Evolutionary conservation across 2,113 vertebrate species (phyloP).

Genomic region (Gymnorhina tibicen): DNA sequence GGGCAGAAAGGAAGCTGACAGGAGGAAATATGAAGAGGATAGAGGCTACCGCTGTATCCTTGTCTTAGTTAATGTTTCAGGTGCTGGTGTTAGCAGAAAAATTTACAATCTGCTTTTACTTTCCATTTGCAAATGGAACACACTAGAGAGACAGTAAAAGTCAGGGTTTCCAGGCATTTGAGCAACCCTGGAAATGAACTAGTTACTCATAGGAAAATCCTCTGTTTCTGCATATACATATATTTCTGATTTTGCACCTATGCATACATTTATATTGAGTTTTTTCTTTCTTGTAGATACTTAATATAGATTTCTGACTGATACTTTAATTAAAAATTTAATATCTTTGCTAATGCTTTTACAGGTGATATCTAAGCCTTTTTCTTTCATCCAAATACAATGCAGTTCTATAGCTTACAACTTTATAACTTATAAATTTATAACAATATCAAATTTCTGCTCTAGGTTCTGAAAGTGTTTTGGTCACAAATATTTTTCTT

Average conservation of each 20-base stretch:
- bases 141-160: background rate
- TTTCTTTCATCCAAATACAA: background rate
- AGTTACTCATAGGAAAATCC: background rate
- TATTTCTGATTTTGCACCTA: background rate
- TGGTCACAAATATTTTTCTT: background rate
- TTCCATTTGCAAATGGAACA: background rate
- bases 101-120: background rate
- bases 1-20: background rate
- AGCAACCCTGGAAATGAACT: background rate
- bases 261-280: background rate
- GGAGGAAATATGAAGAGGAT: background rate
- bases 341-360: background rate
- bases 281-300: background rate
- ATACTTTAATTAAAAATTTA: background rate
- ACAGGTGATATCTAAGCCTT: background rate
- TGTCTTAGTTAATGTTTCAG: background rate
- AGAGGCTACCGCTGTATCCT: background rate
- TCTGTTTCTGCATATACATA: background rate
- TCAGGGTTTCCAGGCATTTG: background rate
- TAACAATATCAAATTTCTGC: background rate
- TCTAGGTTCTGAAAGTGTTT: background rate
- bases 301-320: background rate
- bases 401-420: background rate
- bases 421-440: background rate
- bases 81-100: background rate